Conservation (phyloP, 2,113 vertebrate genomes). For the Chloroceryle aenea region DNA sequence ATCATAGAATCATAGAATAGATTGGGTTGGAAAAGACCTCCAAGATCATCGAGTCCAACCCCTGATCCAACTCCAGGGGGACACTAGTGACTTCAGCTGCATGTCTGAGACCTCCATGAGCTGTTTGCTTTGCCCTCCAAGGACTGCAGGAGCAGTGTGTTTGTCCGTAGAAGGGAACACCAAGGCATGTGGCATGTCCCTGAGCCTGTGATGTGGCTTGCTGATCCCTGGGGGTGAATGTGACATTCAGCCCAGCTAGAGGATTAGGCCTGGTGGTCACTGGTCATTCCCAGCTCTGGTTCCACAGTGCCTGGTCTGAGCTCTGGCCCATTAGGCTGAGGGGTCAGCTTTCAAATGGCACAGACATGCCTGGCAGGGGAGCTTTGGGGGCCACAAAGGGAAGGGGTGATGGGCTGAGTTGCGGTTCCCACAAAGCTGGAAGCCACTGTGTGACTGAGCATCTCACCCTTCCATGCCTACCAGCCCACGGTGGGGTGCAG, state of each 20-base stretch:
- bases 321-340: accelerated
- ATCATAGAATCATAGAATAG: too few species aligned
- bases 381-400: background rate
- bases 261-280: conserved; percentile 16
- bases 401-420: background rate
- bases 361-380: background rate
- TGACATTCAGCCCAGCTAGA: background rate
- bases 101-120: background rate
- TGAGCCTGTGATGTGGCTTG: accelerated
- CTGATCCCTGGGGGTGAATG: background rate
- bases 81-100: accelerated
- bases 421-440: background rate
- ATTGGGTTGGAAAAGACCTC: too few species aligned
- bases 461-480: accelerated
- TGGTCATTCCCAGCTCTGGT: background rate
- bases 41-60: too few species aligned
- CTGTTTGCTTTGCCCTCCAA: background rate
- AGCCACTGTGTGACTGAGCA: background rate
- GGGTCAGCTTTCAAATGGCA: conserved; percentile 18
- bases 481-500: accelerated
- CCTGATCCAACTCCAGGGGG: too few species aligned
- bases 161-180: background rate
- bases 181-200: accelerated
- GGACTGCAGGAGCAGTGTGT: accelerated
- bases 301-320: accelerated